Percentiles rank a stretch among this genome's conserved stretches.
Evolutionary conservation across 2,888 invertebrate genomes (phyloP).

Genomic region (Mylabris sibirica): DNA sequence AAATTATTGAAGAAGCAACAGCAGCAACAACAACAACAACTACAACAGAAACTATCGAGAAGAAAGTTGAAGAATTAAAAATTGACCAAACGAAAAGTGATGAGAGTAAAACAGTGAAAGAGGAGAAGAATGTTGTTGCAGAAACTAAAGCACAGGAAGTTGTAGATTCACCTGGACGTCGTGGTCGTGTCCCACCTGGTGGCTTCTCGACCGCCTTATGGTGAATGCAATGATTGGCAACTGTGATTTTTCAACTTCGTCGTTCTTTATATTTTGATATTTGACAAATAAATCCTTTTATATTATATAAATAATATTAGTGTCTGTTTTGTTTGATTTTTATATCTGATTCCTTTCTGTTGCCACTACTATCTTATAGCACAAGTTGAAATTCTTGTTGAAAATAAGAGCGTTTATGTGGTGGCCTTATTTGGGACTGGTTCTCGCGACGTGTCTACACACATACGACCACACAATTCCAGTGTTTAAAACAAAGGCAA

Average conservation of each 20-base stretch:
- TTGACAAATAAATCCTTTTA: neutral
- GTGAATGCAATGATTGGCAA: neutral
- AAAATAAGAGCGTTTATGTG: neutral
- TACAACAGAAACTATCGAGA: neutral
- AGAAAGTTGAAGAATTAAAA: neutral
- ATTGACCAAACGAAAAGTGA: neutral
- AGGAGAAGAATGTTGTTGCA: neutral
- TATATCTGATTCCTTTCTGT: neutral
- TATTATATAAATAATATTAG: neutral
- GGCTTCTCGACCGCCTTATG: neutral
- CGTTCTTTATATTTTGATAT: neutral
- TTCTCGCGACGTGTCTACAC: neutral
- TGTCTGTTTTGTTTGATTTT: neutral
- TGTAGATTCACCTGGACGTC: neutral
- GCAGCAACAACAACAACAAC: neutral
- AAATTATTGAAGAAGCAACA: neutral
- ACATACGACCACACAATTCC: neutral
- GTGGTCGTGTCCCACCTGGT: neutral
- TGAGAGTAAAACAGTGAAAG: neutral
- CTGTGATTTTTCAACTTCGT: neutral
- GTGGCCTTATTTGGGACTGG: constrained; percentile 6
- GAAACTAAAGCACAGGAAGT: neutral
- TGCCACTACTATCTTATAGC: neutral
- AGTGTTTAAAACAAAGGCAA: neutral
- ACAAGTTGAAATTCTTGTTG: neutral